Evolutionary conservation across 2,888 invertebrate species (phyloP).

Genomic region (Bibio marci): DNA sequence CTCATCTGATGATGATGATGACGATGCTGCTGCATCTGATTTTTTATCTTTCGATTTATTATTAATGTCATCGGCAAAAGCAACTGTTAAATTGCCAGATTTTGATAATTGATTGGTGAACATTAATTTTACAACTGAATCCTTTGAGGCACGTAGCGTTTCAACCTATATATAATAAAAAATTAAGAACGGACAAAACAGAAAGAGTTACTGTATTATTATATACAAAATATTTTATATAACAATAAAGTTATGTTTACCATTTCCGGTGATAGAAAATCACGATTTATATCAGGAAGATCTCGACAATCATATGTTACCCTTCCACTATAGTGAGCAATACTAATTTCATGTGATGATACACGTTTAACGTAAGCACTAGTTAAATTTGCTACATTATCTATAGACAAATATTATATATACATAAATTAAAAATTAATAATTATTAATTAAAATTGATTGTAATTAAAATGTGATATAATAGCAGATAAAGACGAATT

Average conservation of each 20-base stretch:
- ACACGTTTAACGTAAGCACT: slow-evolving; percentile 27
- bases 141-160: slow-evolving; percentile 58
- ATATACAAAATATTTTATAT: background rate
- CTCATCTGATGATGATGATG: slow-evolving; percentile 19
- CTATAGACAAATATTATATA: slow-evolving; percentile 15
- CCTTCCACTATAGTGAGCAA: slow-evolving; percentile 83
- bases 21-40: too few relatives aligned
- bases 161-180: slow-evolving; percentile 26
- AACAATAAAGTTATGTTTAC: slow-evolving; percentile 27
- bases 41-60: slow-evolving; percentile 12
- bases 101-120: slow-evolving; percentile 72
- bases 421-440: background rate
- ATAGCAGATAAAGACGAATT: too few relatives aligned
- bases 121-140: slow-evolving; percentile 51
- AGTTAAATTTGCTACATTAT: slow-evolving; percentile 24
- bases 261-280: slow-evolving; percentile 80
- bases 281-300: slow-evolving; percentile 78
- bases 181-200: too few relatives aligned
- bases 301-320: slow-evolving; percentile 68
- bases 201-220: too few relatives aligned
- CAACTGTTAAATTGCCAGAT: slow-evolving; percentile 63
- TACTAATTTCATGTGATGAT: slow-evolving; percentile 51
- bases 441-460: too few relatives aligned
- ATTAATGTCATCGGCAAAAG: slow-evolving; percentile 27
- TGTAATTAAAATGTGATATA: too few relatives aligned